Percentiles rank a stretch among this genome's conserved stretches.
Evolutionary conservation across 2,888 invertebrate species (phyloP).

Genomic region (Cataglyphis cursor): DNA sequence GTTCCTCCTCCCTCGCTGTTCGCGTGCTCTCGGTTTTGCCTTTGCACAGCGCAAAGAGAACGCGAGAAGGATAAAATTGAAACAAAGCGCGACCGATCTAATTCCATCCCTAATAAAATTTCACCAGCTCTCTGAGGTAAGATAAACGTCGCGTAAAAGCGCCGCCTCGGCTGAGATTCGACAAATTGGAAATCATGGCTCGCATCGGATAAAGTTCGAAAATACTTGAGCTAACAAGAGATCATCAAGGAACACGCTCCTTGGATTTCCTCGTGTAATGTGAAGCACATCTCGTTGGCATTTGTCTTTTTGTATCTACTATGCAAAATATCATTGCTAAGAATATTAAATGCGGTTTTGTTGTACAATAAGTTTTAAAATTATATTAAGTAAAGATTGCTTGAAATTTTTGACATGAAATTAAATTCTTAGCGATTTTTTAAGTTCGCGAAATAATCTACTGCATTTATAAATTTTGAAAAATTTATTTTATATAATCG

Average conservation of each 20-base stretch:
- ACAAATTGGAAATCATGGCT: constrained; percentile 51
- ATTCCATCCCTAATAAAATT: constrained; percentile 45
- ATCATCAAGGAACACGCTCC: neutral
- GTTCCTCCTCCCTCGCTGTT: neutral
- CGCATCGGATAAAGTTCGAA: neutral
- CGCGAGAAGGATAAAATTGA: constrained; percentile 42
- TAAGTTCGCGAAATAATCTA: neutral
- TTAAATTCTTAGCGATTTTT: neutral
- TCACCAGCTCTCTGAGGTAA: neutral
- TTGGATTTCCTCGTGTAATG: neutral
- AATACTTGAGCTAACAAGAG: constrained; percentile 13
- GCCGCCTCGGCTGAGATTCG: constrained; percentile 35
- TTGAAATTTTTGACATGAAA: neutral
- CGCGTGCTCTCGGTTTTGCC: neutral
- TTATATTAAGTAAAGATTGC: neutral
- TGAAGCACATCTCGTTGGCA: neutral
- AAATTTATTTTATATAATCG: neutral
- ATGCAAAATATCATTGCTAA: neutral
- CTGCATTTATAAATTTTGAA: neutral
- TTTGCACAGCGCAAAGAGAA: neutral
- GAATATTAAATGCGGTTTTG: neutral
- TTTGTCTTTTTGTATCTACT: constrained; percentile 1
- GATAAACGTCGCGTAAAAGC: constrained; percentile 31
- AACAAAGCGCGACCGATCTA: constrained; percentile 47
- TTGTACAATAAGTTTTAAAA: neutral